A percentile compares a stretch with the other conserved stretches of the same genome.
phyloP scores from a whole-genome alignment of 1,140 invertebrate genomes.

The Procambarus virginalis region DNA sequence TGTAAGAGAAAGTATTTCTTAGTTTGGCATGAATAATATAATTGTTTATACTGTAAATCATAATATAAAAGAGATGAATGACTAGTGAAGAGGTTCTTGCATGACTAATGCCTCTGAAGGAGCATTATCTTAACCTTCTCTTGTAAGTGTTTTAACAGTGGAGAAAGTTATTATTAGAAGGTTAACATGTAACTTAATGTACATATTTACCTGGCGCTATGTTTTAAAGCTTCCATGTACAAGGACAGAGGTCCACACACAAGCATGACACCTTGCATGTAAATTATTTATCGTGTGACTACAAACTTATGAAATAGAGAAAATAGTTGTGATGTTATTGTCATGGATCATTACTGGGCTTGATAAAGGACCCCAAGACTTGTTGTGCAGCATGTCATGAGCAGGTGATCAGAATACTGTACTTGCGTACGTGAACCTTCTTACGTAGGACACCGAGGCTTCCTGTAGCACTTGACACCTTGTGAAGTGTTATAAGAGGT shows the following conservation, averaged over 20 bases:
- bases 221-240: too few relatives aligned
- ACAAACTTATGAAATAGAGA: background rate
- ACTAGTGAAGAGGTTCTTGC: too few relatives aligned
- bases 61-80: too few relatives aligned
- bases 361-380: background rate
- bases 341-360: background rate
- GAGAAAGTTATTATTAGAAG: too few relatives aligned
- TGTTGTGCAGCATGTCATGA: background rate
- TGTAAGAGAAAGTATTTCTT: too few relatives aligned
- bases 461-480: background rate
- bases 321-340: background rate
- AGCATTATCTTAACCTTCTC: too few relatives aligned
- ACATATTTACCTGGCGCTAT: too few relatives aligned
- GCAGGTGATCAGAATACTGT: background rate
- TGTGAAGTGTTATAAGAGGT: background rate
- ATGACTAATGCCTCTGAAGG: too few relatives aligned
- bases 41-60: too few relatives aligned
- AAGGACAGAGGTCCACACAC: background rate
- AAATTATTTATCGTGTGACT: background rate
- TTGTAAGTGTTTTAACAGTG: too few relatives aligned
- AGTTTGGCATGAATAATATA: too few relatives aligned
- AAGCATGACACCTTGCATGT: background rate
- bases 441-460: background rate
- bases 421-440: background rate
- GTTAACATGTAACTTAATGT: too few relatives aligned